Evolutionary conservation across 2,113 vertebrate species (phyloP).

Genomic region (Crypturellus undulatus): DNA sequence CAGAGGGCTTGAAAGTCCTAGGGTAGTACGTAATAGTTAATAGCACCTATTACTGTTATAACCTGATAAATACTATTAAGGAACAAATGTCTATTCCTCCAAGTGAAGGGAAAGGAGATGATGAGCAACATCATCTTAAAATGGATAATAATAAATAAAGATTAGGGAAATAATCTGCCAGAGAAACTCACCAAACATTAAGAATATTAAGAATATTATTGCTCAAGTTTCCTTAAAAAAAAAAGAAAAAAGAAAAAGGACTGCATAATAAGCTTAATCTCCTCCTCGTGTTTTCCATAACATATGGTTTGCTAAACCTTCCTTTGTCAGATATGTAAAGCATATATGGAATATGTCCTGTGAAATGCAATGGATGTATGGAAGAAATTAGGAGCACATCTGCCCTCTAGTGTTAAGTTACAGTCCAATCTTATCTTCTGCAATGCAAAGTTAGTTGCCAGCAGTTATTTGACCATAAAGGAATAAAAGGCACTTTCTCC

Average conservation of each 20-base stretch:
- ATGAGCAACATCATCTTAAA: neutral
- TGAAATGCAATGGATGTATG: fast-evolving
- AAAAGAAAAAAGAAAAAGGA: too few relatives aligned
- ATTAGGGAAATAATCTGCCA: neutral
- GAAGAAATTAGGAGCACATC: neutral
- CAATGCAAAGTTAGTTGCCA: neutral
- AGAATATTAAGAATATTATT: neutral
- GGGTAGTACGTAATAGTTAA: neutral
- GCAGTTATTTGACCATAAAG: neutral
- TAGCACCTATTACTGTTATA: neutral
- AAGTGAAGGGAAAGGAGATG: neutral
- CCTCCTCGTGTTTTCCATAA: neutral
- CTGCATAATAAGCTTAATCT: neutral
- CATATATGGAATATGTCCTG: fast-evolving
- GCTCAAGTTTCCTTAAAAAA: neutral
- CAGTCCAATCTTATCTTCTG: neutral
- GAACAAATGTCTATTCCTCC: neutral
- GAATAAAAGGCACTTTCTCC: neutral
- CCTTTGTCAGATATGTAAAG: neutral
- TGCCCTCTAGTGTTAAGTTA: neutral
- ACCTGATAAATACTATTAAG: neutral
- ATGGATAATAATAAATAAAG: neutral
- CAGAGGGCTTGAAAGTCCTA: neutral
- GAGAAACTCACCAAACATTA: neutral
- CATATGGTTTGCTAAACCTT: fast-evolving